Percentiles rank a stretch among this genome's conserved stretches.
Evolutionary conservation across 2,888 invertebrate species (phyloP).

Genomic region (Spilarctia lutea): DNA sequence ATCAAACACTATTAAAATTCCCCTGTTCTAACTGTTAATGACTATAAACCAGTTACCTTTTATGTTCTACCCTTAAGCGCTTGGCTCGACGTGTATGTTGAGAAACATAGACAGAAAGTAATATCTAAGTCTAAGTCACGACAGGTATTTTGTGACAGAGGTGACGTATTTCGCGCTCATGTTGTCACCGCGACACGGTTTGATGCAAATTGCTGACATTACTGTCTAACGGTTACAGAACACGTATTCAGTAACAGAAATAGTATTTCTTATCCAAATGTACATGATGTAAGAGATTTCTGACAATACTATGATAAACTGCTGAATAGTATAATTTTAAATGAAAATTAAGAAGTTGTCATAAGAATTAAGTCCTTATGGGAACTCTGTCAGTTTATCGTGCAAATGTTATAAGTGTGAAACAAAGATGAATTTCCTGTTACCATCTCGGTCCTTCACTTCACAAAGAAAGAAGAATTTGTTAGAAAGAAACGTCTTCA

Average conservation of each 20-base stretch:
- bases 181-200: constrained; percentile 34
- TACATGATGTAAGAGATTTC: neutral
- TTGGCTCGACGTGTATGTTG: constrained; percentile 3
- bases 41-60: neutral
- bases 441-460: too few relatives aligned
- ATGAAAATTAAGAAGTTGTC: neutral
- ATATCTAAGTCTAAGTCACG: constrained; percentile 62
- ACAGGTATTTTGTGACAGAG: constrained; percentile 54
- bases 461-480: too few relatives aligned
- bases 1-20: neutral
- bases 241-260: constrained; percentile 6
- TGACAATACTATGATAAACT: neutral
- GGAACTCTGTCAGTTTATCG: neutral
- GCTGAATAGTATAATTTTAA: neutral
- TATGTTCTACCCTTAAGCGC: neutral
- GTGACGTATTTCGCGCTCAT: constrained; percentile 57
- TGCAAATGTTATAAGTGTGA: neutral
- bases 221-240: constrained; percentile 11
- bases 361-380: neutral
- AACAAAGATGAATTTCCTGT: too few relatives aligned
- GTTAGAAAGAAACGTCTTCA: too few relatives aligned
- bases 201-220: constrained; percentile 41
- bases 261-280: neutral
- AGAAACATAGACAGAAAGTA: constrained; percentile 39
- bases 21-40: neutral